Conservation (phyloP, 2,113 vertebrate genomes). For the Lophura nycthemera region DNA sequence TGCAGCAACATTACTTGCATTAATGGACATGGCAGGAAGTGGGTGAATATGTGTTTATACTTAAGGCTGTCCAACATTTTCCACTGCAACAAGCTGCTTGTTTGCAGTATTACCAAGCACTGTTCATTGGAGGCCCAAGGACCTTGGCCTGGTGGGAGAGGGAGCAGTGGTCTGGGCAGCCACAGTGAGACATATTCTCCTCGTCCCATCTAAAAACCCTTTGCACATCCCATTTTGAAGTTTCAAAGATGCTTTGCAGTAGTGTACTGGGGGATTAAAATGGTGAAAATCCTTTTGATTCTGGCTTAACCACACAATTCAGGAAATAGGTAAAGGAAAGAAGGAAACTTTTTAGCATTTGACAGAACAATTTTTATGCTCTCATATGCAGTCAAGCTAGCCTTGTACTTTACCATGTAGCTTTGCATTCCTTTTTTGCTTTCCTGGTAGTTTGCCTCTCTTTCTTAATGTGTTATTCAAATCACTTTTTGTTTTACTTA, state of each 20-base stretch:
- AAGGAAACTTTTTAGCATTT: neutral
- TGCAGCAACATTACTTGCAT: slow-evolving; percentile 5
- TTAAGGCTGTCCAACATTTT: neutral
- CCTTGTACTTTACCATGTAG: neutral
- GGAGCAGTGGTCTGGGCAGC: neutral
- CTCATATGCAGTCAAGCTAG: neutral
- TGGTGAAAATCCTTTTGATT: neutral
- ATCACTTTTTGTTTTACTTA: neutral
- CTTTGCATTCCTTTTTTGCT: neutral
- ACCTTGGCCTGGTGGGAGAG: neutral
- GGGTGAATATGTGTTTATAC: neutral
- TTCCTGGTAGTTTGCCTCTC: neutral
- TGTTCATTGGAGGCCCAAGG: neutral
- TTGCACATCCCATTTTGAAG: neutral
- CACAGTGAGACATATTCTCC: neutral
- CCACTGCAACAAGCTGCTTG: neutral
- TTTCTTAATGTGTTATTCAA: neutral
- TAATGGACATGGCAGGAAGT: slow-evolving; percentile 11
- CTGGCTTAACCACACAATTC: neutral
- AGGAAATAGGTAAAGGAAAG: neutral
- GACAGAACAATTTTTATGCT: neutral
- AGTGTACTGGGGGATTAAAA: neutral
- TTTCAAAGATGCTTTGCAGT: neutral
- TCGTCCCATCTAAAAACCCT: neutral
- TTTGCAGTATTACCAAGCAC: neutral